These are phyloP conservation scores for Leucoptera coffeella DNA, from an alignment of 2,888 invertebrate species.

Conservation along the genomic window DNA sequence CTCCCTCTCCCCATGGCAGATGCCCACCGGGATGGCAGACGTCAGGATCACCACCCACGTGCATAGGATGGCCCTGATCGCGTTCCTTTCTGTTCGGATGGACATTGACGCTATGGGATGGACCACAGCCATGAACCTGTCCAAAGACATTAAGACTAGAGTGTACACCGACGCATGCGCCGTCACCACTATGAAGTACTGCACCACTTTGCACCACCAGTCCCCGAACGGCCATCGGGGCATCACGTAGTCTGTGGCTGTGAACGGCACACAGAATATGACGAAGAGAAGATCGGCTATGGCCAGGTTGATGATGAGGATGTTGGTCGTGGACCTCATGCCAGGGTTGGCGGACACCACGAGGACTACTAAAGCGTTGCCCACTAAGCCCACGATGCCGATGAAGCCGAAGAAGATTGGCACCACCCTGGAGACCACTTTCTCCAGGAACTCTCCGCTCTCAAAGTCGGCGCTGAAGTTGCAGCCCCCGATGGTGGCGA, in stretches of 20 bases:
- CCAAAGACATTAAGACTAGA: slow-evolving; percentile 87
- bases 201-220: slow-evolving; percentile 84
- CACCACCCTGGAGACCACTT: slow-evolving; percentile 65
- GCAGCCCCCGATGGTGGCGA: slow-evolving; percentile 21
- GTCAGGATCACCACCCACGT: slow-evolving; percentile 78
- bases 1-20: slow-evolving; percentile 69
- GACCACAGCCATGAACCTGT: slow-evolving; percentile 88
- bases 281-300: slow-evolving; percentile 88
- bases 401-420: slow-evolving; percentile 82
- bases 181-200: slow-evolving; percentile 87
- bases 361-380: slow-evolving; percentile 82
- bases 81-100: slow-evolving; percentile 75
- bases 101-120: slow-evolving; percentile 87
- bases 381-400: slow-evolving; percentile 80
- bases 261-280: slow-evolving; percentile 90
- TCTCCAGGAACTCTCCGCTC: slow-evolving; percentile 52
- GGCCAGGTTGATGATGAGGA: slow-evolving; percentile 85
- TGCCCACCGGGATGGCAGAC: slow-evolving; percentile 69
- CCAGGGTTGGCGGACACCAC: slow-evolving; percentile 84
- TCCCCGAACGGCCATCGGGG: slow-evolving; percentile 88
- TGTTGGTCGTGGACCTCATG: slow-evolving; percentile 90
- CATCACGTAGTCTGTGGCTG: slow-evolving; percentile 83
- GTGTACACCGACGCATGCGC: slow-evolving; percentile 93
- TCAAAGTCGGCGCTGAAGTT: slow-evolving; percentile 32
- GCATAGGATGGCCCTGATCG: slow-evolving; percentile 68